Base-by-base conservation (phyloP, 1,140 invertebrate species). In the Dreissena rostriformis region DNA sequence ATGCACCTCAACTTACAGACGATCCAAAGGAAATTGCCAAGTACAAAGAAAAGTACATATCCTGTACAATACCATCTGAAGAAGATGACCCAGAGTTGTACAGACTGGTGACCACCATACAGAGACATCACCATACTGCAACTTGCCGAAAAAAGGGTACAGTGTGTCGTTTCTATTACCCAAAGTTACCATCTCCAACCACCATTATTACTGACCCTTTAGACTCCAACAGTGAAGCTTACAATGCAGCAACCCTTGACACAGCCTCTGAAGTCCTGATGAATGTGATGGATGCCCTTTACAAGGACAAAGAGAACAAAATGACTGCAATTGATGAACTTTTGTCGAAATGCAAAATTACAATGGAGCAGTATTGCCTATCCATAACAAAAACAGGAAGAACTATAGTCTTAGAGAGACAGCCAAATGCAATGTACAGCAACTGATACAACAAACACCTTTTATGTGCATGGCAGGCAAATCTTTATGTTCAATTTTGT, bases 401-500 rank as follows among this genome's bases (percentile, higher is more conserved):
- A 63, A 55, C 68, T 63, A 52, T 77, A 28, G 22, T 77, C 4
- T 53, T 55, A 5, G 53, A 79, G 74, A 52, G 71, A 28, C 1
- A 63, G 5, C n/a, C 68, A 24, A 11, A 19, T 53, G 63, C 39
- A 52, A 51, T n/a, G 6, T 55, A 67, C 26, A 68, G 79, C 22
- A 85, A 85, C 70, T 65, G 26, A 24, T 85, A 85, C 28, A 85
- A 85, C 63, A 65, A 15, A 55, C 17, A 26, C 28, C 55, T 85
- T 24, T 51, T 85, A 7, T 7, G 29, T 57, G n/a, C 29, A 15
- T 85, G 83, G 76, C n/a, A 79, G 51, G 83, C 83, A 11, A 84
- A 84, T 39, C 63, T 85, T 28, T 70, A 85, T 72, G 19, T 85
- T 1, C 83, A 85, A 26, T 79, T 66, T 74, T 68, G 68, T 10